Evolutionary conservation across 2,113 vertebrate genomes (phyloP), one percentile per base, ranked within the genome.

Genomic region (Notothenia rossii): DNA sequence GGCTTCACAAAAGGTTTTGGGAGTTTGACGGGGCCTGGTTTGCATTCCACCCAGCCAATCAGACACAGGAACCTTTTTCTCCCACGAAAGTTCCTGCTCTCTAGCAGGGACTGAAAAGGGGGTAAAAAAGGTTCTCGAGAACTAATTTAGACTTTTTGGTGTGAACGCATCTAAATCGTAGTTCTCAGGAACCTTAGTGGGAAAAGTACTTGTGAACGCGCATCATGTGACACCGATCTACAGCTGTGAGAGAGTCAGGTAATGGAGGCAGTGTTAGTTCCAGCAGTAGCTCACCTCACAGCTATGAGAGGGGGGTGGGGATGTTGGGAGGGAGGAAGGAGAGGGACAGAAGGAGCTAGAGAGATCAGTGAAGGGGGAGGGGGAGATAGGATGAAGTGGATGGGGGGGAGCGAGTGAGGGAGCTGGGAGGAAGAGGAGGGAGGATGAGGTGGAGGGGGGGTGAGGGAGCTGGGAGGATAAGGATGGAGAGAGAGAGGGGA

Each of bases 271-370:
- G 15, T 25, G 25, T 25, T 25, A 25, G 25, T 25, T 25, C 25
- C 25, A 25, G 25, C 25, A 25, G 25, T 25, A 25, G 25, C 25
- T 25, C 25, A 25, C 25, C 25, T 25, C 25, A 25, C 25, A 25
- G 25, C 25, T 2, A 92, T 90, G 92, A 92, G 91, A 90, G 92
- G 64, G 33, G 62, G 79, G 76, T 51, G 54, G 81, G 69, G 64
- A 69, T 72, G 77, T 55, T 62, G 74, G 55, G 68, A 25, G 72
- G 45, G 67, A 58, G 64, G 53, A 36, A 79, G 66, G 53, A 18
- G 65, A 61, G 68, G 59, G 77, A 66, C 66, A 72, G 80, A 61
- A 56, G 71, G 67, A 53, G 65, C 8, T 18, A 71, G 71, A 71
- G 81, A 61, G 72, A 65, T 65, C 53, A 63, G 55, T 15, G 56